Percentiles rank a stretch among this genome's conserved stretches.
phyloP scores from a whole-genome alignment of 64 coral and sea anemone species.

The Stichodactyla mertensii region DNA sequence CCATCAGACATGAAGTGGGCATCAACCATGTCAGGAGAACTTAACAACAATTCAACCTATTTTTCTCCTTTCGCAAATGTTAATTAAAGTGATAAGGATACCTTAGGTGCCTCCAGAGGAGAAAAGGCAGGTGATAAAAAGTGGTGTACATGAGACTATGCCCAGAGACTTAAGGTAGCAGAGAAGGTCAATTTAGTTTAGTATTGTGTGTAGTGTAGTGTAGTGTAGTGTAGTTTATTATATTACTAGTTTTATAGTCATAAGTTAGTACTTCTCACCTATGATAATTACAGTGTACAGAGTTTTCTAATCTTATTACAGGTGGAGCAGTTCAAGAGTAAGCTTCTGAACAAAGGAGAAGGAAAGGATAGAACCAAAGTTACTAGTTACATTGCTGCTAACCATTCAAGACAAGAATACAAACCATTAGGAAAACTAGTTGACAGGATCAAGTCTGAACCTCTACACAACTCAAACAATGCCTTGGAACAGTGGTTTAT shows the following conservation, averaged over 20 bases:
- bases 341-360: not conserved
- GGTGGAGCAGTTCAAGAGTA: not conserved
- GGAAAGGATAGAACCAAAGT: not conserved
- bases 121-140: conserved; percentile 28
- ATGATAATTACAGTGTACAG: not conserved
- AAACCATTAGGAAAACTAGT: conserved; percentile 34
- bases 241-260: too few relatives aligned
- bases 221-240: not conserved
- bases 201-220: not conserved
- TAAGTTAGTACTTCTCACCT: not conserved
- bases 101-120: conserved; percentile 31
- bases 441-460: conserved; percentile 32
- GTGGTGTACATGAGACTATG: conserved; percentile 27
- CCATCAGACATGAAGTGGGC: not conserved
- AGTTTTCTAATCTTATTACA: not conserved
- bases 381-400: not conserved
- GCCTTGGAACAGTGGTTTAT: conserved; percentile 24
- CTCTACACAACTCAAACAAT: conserved; percentile 58
- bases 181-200: conserved; percentile 12
- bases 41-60: conserved; percentile 14
- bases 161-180: conserved; percentile 27
- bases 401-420: conserved; percentile 25
- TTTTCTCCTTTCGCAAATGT: not conserved
- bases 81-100: too few relatives aligned
- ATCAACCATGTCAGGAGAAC: not conserved